phyloP scores from a whole-genome alignment of 64 coral and sea anemone genomes.

The Stylophora pistillata region DNA sequence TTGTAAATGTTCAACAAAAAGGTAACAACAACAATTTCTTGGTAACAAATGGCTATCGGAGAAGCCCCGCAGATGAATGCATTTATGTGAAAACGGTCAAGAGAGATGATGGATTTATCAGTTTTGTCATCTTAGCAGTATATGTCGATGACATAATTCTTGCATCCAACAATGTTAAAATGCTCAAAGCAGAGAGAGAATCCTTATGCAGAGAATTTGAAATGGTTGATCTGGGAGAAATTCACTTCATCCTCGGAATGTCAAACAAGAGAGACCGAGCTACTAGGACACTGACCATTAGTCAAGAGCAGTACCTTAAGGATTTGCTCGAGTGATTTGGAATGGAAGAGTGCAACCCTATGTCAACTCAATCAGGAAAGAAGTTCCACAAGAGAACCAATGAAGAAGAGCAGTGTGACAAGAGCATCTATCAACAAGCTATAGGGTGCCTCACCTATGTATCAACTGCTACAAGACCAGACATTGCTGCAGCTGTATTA shows the following conservation, averaged over 20 bases:
- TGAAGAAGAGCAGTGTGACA: slow-evolving; percentile 17
- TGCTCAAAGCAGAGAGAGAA: slow-evolving; percentile 52
- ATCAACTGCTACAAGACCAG: slow-evolving; percentile 47
- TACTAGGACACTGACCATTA: slow-evolving; percentile 34
- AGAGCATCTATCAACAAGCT: slow-evolving; percentile 28
- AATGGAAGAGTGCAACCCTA: slow-evolving; percentile 14
- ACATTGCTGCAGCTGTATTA: slow-evolving; percentile 40
- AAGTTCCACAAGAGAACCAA: slow-evolving; percentile 11
- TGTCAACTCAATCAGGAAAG: background rate
- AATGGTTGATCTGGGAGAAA: slow-evolving; percentile 77
- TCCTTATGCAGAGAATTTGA: slow-evolving; percentile 26
- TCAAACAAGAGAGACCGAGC: slow-evolving; percentile 42
- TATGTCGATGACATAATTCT: slow-evolving; percentile 60
- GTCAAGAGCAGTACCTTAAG: slow-evolving; percentile 28
- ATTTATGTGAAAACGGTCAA: slow-evolving; percentile 42
- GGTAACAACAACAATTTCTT: slow-evolving; percentile 38
- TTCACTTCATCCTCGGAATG: slow-evolving; percentile 50
- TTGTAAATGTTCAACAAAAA: slow-evolving; percentile 46
- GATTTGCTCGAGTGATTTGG: slow-evolving; percentile 38
- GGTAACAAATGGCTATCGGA: slow-evolving; percentile 37
- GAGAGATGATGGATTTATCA: slow-evolving; percentile 54
- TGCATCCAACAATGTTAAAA: slow-evolving; percentile 26
- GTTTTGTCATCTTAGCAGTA: slow-evolving; percentile 52
- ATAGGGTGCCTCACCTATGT: slow-evolving; percentile 49
- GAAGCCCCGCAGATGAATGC: too few species aligned